A percentile compares a stretch with the other conserved stretches of the same genome.
Evolutionary conservation across 1,140 invertebrate species (phyloP).

Genomic region (Aphelenchoides avenae): DNA sequence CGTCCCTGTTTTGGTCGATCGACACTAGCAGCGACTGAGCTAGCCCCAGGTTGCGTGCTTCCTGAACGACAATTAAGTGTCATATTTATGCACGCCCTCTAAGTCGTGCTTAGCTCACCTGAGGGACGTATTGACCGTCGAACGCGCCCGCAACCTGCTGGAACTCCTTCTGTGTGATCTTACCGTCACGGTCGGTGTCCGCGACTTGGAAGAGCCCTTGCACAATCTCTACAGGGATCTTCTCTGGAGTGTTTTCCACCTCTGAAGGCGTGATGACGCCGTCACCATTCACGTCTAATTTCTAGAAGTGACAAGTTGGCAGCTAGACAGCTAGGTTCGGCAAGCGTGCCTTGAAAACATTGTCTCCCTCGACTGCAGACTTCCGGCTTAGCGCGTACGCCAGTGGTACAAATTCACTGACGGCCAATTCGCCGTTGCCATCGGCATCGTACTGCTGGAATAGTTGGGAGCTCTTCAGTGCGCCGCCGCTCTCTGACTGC

Average conservation of each 20-base stretch:
- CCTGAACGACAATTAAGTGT: slow-evolving; percentile 6
- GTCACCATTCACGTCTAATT: slow-evolving; percentile 18
- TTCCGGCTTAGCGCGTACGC: slow-evolving; percentile 8
- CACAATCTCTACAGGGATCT: slow-evolving; percentile 17
- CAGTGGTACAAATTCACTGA: slow-evolving; percentile 13
- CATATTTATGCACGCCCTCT: no score
- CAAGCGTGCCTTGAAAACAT: slow-evolving; percentile 10
- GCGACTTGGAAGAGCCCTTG: slow-evolving; percentile 19
- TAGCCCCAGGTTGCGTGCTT: slow-evolving; percentile 13
- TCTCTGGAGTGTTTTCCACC: slow-evolving; percentile 9
- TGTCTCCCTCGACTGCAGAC: slow-evolving; percentile 13
- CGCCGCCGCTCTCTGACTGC: background rate
- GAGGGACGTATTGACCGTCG: background rate
- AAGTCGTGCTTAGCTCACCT: no score
- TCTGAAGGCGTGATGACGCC: slow-evolving; percentile 8
- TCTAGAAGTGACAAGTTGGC: background rate
- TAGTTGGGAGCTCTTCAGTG: slow-evolving; percentile 2
- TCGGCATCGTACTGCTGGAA: slow-evolving; percentile 17
- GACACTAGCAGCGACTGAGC: slow-evolving; percentile 12
- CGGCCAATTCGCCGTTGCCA: slow-evolving; percentile 11
- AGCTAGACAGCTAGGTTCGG: background rate
- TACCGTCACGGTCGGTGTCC: slow-evolving; percentile 10
- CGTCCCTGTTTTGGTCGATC: slow-evolving; percentile 16
- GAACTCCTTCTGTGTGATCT: slow-evolving; percentile 18
- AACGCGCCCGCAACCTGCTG: slow-evolving; percentile 13